Evolutionary conservation across 2,888 invertebrate species (phyloP).

Genomic region (Nemapogon koenigi): DNA sequence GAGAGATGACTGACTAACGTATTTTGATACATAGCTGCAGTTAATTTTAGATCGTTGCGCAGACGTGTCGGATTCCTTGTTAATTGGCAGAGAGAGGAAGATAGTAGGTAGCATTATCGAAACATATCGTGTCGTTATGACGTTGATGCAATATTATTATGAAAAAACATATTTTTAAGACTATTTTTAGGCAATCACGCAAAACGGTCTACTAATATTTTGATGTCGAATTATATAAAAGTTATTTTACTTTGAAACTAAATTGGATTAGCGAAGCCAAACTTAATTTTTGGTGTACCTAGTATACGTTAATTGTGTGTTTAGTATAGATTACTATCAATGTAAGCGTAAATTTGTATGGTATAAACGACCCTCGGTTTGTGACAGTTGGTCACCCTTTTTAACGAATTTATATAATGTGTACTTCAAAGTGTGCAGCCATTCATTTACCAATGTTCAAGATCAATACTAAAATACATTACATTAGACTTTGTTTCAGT

Average conservation of each 20-base stretch:
- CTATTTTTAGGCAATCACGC: slow-evolving; percentile 31
- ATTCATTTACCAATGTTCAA: no score
- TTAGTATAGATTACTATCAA: slow-evolving; percentile 55
- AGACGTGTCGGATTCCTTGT: slow-evolving; percentile 61
- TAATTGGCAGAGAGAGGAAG: slow-evolving; percentile 53
- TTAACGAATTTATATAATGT: slow-evolving; percentile 52
- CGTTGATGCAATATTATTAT: no score
- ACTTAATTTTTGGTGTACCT: no score
- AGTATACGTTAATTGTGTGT: slow-evolving; percentile 50
- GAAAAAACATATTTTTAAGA: slow-evolving; percentile 20
- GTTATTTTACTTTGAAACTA: no score
- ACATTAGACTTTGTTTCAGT: no score
- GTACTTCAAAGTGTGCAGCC: slow-evolving; percentile 61
- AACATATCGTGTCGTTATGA: slow-evolving; percentile 21
- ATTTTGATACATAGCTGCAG: slow-evolving; percentile 65
- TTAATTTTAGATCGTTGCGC: slow-evolving; percentile 65
- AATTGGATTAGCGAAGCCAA: no score
- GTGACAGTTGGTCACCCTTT: slow-evolving; percentile 64
- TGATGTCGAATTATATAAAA: no score
- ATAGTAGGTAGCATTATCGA: slow-evolving; percentile 51
- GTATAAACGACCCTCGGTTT: slow-evolving; percentile 37
- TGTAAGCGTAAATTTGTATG: slow-evolving; percentile 50
- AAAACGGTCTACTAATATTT: no score
- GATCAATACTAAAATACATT: no score
- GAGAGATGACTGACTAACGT: slow-evolving; percentile 62